phyloP scores from a whole-genome alignment of 1,140 invertebrate species.

The Amyelois transitella region DNA sequence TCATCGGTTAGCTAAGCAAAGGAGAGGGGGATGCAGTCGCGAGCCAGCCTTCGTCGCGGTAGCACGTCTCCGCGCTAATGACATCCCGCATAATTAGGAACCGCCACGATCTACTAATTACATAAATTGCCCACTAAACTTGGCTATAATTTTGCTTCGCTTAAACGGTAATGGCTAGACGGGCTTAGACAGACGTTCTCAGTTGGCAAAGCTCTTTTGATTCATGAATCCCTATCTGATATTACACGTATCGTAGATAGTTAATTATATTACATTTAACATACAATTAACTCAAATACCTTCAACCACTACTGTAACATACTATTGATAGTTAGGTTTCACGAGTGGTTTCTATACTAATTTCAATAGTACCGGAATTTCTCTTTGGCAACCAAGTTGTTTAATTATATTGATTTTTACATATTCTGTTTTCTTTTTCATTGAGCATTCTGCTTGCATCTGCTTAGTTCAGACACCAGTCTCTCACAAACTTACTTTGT shows the following conservation, averaged over 20 bases:
- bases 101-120: slow-evolving; percentile 64
- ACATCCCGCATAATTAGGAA: slow-evolving; percentile 69
- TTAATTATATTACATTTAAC: background rate
- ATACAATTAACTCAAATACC: too few species aligned
- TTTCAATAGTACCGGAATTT: too few species aligned
- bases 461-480: too few species aligned
- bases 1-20: slow-evolving; percentile 58
- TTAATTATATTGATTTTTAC: too few species aligned
- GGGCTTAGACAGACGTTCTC: background rate
- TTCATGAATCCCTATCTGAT: too few species aligned
- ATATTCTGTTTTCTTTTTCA: too few species aligned
- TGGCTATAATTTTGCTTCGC: slow-evolving; percentile 50
- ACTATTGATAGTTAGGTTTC: too few species aligned
- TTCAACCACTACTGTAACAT: too few species aligned
- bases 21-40: slow-evolving; percentile 12
- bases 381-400: too few species aligned
- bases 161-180: slow-evolving; percentile 19
- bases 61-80: slow-evolving; percentile 59
- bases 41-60: slow-evolving; percentile 15
- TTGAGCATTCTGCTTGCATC: too few species aligned
- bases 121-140: slow-evolving; percentile 66
- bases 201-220: background rate
- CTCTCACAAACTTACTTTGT: too few species aligned
- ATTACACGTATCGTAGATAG: background rate
- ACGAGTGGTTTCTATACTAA: too few species aligned